A percentile compares a stretch with the other conserved stretches of the same genome.
phyloP scores from a whole-genome alignment of 1,140 invertebrate genomes.

The Eubasilissa regina region DNA sequence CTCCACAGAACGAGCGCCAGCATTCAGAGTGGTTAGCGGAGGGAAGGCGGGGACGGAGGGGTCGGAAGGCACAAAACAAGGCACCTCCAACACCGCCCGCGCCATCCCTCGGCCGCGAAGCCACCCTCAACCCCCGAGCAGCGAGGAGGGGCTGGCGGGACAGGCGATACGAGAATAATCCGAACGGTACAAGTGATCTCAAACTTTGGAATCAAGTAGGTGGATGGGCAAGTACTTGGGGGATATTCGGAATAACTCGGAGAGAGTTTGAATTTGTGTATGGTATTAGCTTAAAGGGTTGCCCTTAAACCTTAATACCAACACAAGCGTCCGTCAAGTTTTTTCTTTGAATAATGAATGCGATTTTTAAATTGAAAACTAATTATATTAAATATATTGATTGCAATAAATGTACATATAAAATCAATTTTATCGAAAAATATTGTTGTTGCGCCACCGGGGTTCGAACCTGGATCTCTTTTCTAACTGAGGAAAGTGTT shows the following conservation, averaged over 20 bases:
- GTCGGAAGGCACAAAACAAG: neutral
- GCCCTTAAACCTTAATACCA: too few relatives aligned
- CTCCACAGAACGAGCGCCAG: neutral
- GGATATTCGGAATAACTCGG: neutral
- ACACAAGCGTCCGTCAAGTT: too few relatives aligned
- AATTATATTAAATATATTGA: too few relatives aligned
- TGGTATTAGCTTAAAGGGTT: too few relatives aligned
- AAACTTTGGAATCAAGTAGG: conserved; percentile 7
- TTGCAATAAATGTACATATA: too few relatives aligned
- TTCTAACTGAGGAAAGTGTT: too few relatives aligned
- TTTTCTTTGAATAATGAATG: too few relatives aligned
- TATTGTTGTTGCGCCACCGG: too few relatives aligned
- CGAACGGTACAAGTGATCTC: neutral
- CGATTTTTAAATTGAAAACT: too few relatives aligned
- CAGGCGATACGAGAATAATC: conserved; percentile 7
- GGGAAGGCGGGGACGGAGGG: neutral
- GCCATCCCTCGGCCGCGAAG: neutral
- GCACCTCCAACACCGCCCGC: neutral
- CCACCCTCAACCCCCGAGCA: neutral
- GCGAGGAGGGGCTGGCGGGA: neutral
- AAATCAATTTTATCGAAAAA: too few relatives aligned
- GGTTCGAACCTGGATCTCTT: too few relatives aligned
- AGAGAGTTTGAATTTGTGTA: neutral
- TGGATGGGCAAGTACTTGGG: neutral
- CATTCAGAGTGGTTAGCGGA: conserved; percentile 19